A percentile compares a stretch with the other conserved stretches of the same genome.
These are phyloP conservation scores for Siniperca scherzeri DNA, from an alignment of 2,797 vertebrate species.

Conservation along the genomic window DNA sequence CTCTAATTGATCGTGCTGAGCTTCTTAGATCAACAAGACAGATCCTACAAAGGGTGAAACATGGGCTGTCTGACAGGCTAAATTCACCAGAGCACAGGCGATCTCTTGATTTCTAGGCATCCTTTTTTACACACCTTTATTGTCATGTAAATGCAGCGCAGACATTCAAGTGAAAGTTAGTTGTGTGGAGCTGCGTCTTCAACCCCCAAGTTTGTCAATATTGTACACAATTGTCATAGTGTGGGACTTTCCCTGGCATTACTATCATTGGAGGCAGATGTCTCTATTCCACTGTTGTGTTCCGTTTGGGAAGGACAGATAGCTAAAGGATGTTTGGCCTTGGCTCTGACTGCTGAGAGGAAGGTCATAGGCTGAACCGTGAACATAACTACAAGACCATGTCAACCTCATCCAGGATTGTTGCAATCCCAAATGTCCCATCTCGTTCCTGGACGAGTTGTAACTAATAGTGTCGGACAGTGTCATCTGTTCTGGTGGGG, in stretches of 20 bases:
- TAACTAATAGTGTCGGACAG: conserved; percentile 19
- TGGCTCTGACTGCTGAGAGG: conserved; percentile 66
- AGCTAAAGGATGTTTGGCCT: conserved; percentile 72
- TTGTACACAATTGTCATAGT: conserved; percentile 47
- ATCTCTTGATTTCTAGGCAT: conserved; percentile 47
- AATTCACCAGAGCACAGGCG: conserved; percentile 23
- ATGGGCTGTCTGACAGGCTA: conserved; percentile 60
- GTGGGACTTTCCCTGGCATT: conserved; percentile 66
- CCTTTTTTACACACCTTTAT: conserved; percentile 42
- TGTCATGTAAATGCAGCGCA: conserved; percentile 59
- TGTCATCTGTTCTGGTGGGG: conserved; percentile 45
- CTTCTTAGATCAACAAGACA: conserved; percentile 75
- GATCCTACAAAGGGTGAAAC: conserved; percentile 70
- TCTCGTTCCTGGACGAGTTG: conserved; percentile 29
- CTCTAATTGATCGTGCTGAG: conserved; percentile 81
- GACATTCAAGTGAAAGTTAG: conserved; percentile 35
- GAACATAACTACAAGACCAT: conserved; percentile 46
- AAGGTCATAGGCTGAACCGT: conserved; percentile 60
- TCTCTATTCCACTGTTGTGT: conserved; percentile 70
- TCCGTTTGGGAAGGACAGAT: conserved; percentile 77
- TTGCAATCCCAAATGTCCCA: conserved; percentile 34
- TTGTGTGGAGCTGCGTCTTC: conserved; percentile 5
- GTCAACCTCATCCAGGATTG: conserved; percentile 62
- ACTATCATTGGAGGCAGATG: conserved; percentile 69
- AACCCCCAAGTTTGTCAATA: conserved; percentile 25